A percentile compares a stretch with the other conserved stretches of the same genome.
These are phyloP conservation scores for Suillia variegata DNA, from an alignment of 2,888 invertebrate species.

Conservation along the genomic window DNA sequence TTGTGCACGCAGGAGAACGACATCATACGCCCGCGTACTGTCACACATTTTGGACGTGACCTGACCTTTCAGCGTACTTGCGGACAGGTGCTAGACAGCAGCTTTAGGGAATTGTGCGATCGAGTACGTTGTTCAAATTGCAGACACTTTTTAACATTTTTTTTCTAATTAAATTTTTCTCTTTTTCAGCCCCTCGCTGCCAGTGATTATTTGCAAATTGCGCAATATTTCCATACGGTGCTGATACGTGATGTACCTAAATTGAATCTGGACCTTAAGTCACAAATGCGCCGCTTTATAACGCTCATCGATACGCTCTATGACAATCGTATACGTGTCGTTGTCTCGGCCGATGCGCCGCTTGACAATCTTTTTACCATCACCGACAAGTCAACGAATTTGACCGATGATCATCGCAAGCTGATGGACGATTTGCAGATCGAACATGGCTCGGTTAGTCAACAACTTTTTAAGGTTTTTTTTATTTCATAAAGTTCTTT, in stretches of 20 bases:
- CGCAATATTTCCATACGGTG: constrained; percentile 93
- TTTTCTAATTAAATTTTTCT: neutral
- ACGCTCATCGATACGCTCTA: constrained; percentile 96
- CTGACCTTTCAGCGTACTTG: constrained; percentile 88
- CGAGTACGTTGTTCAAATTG: constrained; percentile 70
- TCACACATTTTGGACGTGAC: constrained; percentile 88
- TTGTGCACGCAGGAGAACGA: constrained; percentile 90
- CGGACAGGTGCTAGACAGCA: constrained; percentile 87
- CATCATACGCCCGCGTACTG: constrained; percentile 78
- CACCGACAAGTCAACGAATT: constrained; percentile 52
- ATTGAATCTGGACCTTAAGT: constrained; percentile 77
- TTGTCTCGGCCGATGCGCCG: constrained; percentile 82
- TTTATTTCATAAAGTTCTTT: neutral
- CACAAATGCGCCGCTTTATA: constrained; percentile 93
- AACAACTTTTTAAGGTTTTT: too few species aligned
- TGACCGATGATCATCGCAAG: constrained; percentile 79
- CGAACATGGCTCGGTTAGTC: constrained; percentile 71
- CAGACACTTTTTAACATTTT: neutral
- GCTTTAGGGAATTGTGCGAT: constrained; percentile 89
- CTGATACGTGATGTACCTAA: constrained; percentile 89
- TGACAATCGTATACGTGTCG: constrained; percentile 86
- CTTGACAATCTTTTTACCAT: constrained; percentile 74
- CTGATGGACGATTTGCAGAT: constrained; percentile 97
- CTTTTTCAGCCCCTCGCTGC: constrained; percentile 83
- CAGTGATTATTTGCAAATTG: constrained; percentile 90